A percentile compares a stretch with the other conserved stretches of the same genome.
phyloP scores from a whole-genome alignment of 2,888 invertebrate species.

The Pediacus dermestoides region DNA sequence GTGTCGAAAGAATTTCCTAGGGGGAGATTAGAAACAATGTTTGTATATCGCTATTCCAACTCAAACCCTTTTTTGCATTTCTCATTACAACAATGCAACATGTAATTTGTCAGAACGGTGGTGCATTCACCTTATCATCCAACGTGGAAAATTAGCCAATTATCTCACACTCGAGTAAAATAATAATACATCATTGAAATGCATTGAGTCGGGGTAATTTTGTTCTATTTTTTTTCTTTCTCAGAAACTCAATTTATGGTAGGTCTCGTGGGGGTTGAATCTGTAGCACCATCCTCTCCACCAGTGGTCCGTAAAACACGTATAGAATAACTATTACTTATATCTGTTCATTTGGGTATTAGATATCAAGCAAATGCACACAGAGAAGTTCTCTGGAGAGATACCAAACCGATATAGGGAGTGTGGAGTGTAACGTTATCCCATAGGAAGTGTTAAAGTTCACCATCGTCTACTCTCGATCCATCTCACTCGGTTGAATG shows the following conservation, averaged over 20 bases:
- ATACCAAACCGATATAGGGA: slow-evolving; percentile 10
- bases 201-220: too few relatives aligned
- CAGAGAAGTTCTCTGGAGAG: slow-evolving; percentile 14
- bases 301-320: slow-evolving; percentile 17
- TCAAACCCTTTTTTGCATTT: too few relatives aligned
- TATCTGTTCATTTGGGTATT: slow-evolving; percentile 26
- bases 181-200: too few relatives aligned
- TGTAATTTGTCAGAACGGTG: too few relatives aligned
- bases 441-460: slow-evolving; percentile 21
- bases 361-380: slow-evolving; percentile 22
- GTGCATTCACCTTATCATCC: too few relatives aligned
- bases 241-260: slow-evolving; percentile 14
- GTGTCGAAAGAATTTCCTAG: too few relatives aligned
- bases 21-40: too few relatives aligned
- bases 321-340: slow-evolving; percentile 26
- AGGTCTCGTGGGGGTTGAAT: slow-evolving; percentile 12
- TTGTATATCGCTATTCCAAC: too few relatives aligned
- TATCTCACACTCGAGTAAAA: too few relatives aligned
- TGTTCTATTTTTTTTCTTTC: slow-evolving; percentile 5
- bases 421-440: slow-evolving; percentile 21
- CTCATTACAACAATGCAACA: too few relatives aligned
- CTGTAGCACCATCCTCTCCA: slow-evolving; percentile 3
- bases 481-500: slow-evolving; percentile 6
- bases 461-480: slow-evolving; percentile 16
- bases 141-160: too few relatives aligned